phyloP scores from a whole-genome alignment of 2,113 vertebrate genomes.

The Colinus virginianus region DNA sequence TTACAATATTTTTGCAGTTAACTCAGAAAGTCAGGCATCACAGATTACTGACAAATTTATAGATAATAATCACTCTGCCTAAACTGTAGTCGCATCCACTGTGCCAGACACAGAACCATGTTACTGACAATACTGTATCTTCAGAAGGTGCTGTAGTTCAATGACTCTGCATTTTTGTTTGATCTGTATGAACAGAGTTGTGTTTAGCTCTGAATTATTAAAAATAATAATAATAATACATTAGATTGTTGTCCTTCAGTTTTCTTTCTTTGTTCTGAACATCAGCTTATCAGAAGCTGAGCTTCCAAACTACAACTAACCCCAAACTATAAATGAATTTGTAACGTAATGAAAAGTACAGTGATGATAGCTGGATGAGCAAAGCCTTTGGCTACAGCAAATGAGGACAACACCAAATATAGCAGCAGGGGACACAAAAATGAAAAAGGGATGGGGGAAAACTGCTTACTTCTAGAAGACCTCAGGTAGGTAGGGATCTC shows the following conservation, averaged over 20 bases:
- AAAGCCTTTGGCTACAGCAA: no score
- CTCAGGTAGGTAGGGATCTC: no score
- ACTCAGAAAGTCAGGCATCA: not conserved
- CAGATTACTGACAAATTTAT: not conserved
- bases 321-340: not conserved
- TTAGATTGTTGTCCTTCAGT: not conserved
- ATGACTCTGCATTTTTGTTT: not conserved
- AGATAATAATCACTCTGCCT: not conserved
- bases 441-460: no score
- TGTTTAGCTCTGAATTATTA: not conserved
- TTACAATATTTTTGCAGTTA: not conserved
- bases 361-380: not conserved
- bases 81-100: not conserved
- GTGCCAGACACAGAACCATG: not conserved
- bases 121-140: not conserved
- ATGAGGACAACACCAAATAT: no score
- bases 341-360: no score
- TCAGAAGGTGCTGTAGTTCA: not conserved
- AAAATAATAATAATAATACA: not conserved
- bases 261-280: not conserved
- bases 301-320: not conserved
- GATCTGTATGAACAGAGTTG: not conserved
- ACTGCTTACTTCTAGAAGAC: no score
- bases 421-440: no score
- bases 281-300: not conserved